Percentiles rank a stretch among this genome's conserved stretches.
phyloP scores from a whole-genome alignment of 2,113 vertebrate genomes.

The Trematomus loennbergii region DNA sequence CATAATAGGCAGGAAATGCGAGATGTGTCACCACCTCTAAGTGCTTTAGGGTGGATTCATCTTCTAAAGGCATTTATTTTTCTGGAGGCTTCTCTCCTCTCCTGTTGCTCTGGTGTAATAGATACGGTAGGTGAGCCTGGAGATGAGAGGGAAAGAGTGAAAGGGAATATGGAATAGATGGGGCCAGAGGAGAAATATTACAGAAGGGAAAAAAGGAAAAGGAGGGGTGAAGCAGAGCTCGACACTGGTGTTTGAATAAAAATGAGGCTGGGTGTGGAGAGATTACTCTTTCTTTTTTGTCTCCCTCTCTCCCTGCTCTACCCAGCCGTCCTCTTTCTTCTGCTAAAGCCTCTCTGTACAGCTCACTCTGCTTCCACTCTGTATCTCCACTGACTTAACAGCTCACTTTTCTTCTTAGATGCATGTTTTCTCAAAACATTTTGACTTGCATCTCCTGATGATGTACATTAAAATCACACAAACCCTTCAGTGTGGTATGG shows the following conservation, averaged over 20 bases:
- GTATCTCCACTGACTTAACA: conserved; percentile 27
- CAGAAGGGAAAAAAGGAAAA: conserved; percentile 24
- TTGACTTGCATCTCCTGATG: conserved; percentile 28
- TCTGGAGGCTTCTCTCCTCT: conserved; percentile 27
- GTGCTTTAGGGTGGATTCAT: conserved; percentile 55
- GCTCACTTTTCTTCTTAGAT: conserved; percentile 27
- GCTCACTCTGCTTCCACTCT: conserved; percentile 53
- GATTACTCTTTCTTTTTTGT: conserved; percentile 67
- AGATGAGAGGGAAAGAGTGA: conserved; percentile 49
- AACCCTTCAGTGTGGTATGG: conserved; percentile 2
- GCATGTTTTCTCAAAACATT: conserved; percentile 27
- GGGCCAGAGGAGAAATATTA: conserved; percentile 40
- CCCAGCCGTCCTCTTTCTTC: conserved; percentile 46
- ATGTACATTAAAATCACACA: background rate
- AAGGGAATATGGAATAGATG: conserved; percentile 67
- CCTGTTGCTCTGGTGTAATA: conserved; percentile 49
- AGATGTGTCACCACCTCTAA: background rate
- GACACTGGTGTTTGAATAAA: conserved; percentile 68
- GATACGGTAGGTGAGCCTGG: conserved; percentile 40
- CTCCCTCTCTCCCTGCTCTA: conserved; percentile 35
- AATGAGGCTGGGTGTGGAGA: conserved; percentile 72
- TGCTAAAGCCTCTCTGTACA: conserved; percentile 45
- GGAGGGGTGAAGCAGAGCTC: conserved; percentile 39
- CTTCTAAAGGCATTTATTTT: conserved; percentile 56
- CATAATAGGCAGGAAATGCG: background rate